Evolutionary conservation across 2,888 invertebrate species (phyloP).

Genomic region (Frankliniella intonsa): DNA sequence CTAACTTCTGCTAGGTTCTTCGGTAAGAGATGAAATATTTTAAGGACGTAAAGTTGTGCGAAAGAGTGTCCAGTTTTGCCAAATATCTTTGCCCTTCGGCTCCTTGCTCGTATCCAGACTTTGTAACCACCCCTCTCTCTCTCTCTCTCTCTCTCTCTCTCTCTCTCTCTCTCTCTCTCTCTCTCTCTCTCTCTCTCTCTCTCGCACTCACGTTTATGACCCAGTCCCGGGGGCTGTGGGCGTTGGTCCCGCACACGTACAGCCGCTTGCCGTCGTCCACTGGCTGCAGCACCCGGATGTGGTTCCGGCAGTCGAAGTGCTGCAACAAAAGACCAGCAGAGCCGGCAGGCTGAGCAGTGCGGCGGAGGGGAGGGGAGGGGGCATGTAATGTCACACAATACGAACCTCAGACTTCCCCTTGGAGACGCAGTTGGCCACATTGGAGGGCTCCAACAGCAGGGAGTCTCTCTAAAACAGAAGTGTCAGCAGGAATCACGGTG

Average conservation of each 20-base stretch:
- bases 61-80: too few relatives aligned
- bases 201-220: slow-evolving; percentile 82
- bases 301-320: slow-evolving; percentile 94
- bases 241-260: slow-evolving; percentile 91
- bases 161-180: neutral
- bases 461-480: slow-evolving; percentile 73
- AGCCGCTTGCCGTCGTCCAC: slow-evolving; percentile 85
- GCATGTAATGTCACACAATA: slow-evolving; percentile 33
- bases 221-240: slow-evolving; percentile 93
- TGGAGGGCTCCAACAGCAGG: slow-evolving; percentile 81
- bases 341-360: neutral
- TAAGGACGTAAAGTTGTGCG: too few relatives aligned
- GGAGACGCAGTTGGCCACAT: slow-evolving; percentile 86
- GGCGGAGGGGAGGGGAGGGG: slow-evolving; percentile 32
- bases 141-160: neutral
- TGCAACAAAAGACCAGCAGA: slow-evolving; percentile 50
- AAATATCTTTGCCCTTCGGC: too few relatives aligned
- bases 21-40: too few relatives aligned
- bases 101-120: too few relatives aligned
- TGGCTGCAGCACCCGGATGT: slow-evolving; percentile 88
- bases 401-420: slow-evolving; percentile 93
- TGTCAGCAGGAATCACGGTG: too few relatives aligned
- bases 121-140: neutral
- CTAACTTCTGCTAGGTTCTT: too few relatives aligned
- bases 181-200: neutral